Conservation (phyloP, 2,113 vertebrate species). For the Mastomys natalensis region DNA sequence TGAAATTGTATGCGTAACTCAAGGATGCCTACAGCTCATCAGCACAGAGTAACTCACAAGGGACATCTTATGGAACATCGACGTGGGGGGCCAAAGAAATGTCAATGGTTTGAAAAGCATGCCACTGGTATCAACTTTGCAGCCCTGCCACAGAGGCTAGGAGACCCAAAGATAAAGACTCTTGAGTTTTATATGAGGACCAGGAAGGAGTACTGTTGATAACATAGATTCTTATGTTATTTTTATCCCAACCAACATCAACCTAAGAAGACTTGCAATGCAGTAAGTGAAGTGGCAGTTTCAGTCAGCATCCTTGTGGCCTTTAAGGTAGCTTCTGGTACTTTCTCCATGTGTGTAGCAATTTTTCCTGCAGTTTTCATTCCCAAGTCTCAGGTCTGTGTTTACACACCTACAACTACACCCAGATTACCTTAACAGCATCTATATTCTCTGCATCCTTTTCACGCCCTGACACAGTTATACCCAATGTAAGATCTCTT, state of each 20-base stretch:
- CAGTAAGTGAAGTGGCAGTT: not conserved
- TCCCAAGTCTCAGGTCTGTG: not conserved
- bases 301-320: not conserved
- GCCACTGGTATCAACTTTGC: not conserved
- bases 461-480: not conserved
- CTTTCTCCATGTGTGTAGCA: not conserved
- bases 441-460: slow-evolving; percentile 4
- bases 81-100: not conserved
- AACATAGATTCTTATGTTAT: not conserved
- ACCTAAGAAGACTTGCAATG: not conserved
- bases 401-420: not conserved
- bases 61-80: not conserved
- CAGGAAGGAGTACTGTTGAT: not conserved
- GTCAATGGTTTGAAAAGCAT: not conserved
- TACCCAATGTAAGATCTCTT: not conserved
- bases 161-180: not conserved
- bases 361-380: not conserved
- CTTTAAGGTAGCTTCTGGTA: not conserved
- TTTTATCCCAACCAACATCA: slow-evolving; percentile 41
- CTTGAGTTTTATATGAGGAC: not conserved
- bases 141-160: not conserved
- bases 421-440: not conserved
- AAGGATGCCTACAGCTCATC: not conserved
- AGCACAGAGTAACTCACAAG: not conserved
- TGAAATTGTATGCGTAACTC: not conserved